Evolutionary conservation across 2,888 invertebrate genomes (phyloP).

Genomic region (Netelia fuscicornis): DNA sequence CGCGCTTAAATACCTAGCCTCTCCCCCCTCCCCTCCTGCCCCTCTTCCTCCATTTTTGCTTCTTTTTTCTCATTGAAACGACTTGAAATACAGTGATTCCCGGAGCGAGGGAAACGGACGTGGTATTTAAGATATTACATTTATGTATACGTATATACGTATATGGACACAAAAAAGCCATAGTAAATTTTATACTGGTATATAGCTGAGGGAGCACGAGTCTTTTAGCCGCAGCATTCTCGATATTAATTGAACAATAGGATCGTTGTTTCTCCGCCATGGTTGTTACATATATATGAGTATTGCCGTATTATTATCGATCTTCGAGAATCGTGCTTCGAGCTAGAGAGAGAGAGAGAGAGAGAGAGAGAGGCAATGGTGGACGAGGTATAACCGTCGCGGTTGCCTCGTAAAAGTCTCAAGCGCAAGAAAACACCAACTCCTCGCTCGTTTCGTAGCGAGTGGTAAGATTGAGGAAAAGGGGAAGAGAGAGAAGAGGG

Average conservation of each 20-base stretch:
- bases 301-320: constrained; percentile 66
- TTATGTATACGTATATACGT: constrained; percentile 7
- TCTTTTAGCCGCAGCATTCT: constrained; percentile 38
- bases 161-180: not conserved
- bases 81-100: constrained; percentile 49
- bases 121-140: constrained; percentile 48
- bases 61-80: constrained; percentile 25
- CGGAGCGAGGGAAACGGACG: constrained; percentile 32
- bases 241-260: constrained; percentile 68
- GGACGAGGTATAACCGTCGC: constrained; percentile 34
- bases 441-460: constrained; percentile 60
- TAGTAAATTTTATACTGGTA: constrained; percentile 35
- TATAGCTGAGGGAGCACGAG: constrained; percentile 9
- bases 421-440: constrained; percentile 62
- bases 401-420: constrained; percentile 66
- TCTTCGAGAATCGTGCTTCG: constrained; percentile 67
- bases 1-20: not conserved
- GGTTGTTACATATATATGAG: constrained; percentile 36
- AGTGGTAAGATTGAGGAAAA: not conserved
- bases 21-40: not conserved
- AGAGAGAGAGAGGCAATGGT: constrained; percentile 11
- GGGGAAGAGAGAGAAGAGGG: constrained; percentile 1
- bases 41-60: not conserved
- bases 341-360: constrained; percentile 33
- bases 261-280: constrained; percentile 63